Evolutionary conservation across 1,140 invertebrate genomes (phyloP).

Genomic region (Bombus haemorrhoidalis): DNA sequence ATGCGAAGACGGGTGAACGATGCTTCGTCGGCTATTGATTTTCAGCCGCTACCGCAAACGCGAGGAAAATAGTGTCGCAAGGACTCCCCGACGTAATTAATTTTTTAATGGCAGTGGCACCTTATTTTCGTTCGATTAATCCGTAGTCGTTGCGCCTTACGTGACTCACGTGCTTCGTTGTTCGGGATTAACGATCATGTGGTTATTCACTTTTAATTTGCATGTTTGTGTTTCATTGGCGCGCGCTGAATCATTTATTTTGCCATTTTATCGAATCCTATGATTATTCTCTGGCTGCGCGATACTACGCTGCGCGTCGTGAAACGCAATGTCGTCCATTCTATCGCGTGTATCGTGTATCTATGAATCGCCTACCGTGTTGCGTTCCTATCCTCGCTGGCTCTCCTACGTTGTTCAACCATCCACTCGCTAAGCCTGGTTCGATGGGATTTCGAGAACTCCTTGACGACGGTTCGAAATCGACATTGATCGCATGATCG

Average conservation of each 20-base stretch:
- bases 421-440: no score
- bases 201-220: no score
- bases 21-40: not conserved
- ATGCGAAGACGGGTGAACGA: not conserved
- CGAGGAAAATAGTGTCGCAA: not conserved
- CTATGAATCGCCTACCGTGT: not conserved
- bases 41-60: not conserved
- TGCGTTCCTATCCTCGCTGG: no score
- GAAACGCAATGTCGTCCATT: no score
- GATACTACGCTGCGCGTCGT: not conserved
- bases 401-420: not conserved
- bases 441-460: not conserved
- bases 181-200: not conserved
- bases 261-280: not conserved
- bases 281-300: not conserved
- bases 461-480: not conserved
- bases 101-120: not conserved
- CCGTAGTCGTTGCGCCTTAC: not conserved
- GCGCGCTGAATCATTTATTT: not conserved
- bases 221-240: not conserved
- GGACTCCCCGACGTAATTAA: not conserved
- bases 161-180: not conserved
- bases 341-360: not conserved
- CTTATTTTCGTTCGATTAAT: slow-evolving; percentile 7
- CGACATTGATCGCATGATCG: not conserved